A percentile compares a stretch with the other conserved stretches of the same genome.
These are phyloP conservation scores for Drosophila testacea DNA, from an alignment of 2,888 invertebrate genomes.

Conservation along the genomic window DNA sequence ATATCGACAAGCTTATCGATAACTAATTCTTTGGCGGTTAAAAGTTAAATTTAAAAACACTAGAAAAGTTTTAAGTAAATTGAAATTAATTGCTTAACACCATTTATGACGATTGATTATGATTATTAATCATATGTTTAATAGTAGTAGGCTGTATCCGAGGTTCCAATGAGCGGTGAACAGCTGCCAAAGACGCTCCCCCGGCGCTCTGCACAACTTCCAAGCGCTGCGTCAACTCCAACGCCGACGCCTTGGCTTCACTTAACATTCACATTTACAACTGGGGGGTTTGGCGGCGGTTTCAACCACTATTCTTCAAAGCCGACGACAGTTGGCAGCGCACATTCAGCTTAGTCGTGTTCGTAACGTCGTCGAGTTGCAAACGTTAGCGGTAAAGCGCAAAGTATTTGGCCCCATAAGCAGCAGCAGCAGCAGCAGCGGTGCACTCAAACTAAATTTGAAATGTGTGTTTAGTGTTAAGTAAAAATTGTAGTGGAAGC, in stretches of 20 bases:
- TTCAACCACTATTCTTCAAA: conserved; percentile 55
- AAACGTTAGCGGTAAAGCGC: conserved; percentile 68
- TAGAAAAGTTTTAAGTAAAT: background rate
- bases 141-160: background rate
- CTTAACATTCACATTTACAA: conserved; percentile 32
- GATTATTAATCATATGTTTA: conserved; percentile 44
- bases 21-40: too few relatives aligned
- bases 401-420: conserved; percentile 35
- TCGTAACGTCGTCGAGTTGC: conserved; percentile 81
- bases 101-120: background rate
- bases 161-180: conserved; percentile 46
- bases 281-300: conserved; percentile 44
- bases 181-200: conserved; percentile 48
- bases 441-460: conserved; percentile 29
- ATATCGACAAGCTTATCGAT: too few relatives aligned
- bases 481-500: conserved; percentile 44
- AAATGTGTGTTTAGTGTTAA: conserved; percentile 57
- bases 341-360: conserved; percentile 78
- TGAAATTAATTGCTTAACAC: background rate
- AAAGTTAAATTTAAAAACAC: too few relatives aligned
- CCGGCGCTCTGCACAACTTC: conserved; percentile 55
- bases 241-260: conserved; percentile 74
- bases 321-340: conserved; percentile 46
- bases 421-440: conserved; percentile 47
- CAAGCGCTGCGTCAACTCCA: conserved; percentile 79